A percentile compares a stretch with the other conserved stretches of the same genome.
phyloP scores from a whole-genome alignment of 2,113 vertebrate species.

The Cyphomyrus plagiostoma region DNA sequence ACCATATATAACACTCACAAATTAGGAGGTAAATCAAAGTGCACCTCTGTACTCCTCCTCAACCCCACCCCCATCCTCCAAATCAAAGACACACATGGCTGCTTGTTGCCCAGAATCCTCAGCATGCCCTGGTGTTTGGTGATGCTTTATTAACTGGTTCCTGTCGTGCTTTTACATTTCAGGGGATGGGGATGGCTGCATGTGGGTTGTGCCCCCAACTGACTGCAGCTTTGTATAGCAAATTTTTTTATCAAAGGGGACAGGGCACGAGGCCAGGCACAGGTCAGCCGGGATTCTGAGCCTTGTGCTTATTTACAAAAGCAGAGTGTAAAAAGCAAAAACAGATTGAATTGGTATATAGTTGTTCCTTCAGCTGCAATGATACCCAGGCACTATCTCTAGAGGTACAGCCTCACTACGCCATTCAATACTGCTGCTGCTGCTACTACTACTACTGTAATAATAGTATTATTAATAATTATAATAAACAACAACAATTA shows the following conservation, averaged over 20 bases:
- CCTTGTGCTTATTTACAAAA: not conserved
- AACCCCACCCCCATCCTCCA: not conserved
- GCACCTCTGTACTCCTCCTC: not conserved
- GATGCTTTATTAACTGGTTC: not conserved
- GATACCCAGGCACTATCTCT: not conserved
- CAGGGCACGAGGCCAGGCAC: not conserved
- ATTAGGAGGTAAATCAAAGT: not conserved
- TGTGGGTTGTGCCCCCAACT: not conserved
- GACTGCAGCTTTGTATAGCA: not conserved
- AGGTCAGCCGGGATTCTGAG: not conserved
- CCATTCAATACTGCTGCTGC: not conserved
- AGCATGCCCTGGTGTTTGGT: not conserved
- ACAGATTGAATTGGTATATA: not conserved
- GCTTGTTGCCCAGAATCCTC: not conserved
- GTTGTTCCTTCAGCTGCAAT: not conserved
- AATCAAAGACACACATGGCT: not conserved
- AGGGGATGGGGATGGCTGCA: not conserved
- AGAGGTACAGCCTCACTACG: not conserved
- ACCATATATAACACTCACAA: not conserved
- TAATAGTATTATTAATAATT: not conserved
- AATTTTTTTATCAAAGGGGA: not conserved
- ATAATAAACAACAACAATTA: too few species aligned
- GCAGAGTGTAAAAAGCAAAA: not conserved
- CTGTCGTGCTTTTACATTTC: not conserved
- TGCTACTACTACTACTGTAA: not conserved